Conservation (phyloP, 2,113 vertebrate species). For the Crotalus viridis region DNA sequence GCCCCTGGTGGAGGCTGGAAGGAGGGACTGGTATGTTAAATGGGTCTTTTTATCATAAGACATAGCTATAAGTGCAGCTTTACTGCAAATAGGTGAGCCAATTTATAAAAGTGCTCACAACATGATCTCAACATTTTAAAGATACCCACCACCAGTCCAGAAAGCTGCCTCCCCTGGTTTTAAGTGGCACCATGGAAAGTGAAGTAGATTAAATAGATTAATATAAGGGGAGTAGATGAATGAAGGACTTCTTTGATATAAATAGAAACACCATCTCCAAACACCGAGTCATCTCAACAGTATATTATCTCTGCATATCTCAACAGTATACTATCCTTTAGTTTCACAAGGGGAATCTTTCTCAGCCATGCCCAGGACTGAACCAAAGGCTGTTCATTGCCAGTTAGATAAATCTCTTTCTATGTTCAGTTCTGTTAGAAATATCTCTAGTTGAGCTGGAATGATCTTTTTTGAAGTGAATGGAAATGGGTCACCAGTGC, state of each 20-base stretch:
- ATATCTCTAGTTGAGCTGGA: not conserved
- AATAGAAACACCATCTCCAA: too few species aligned
- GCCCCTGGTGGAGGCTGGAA: not conserved
- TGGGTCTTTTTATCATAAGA: not conserved
- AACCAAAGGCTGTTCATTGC: not conserved
- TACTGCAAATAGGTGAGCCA: not conserved
- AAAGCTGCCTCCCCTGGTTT: not conserved
- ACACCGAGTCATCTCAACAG: not conserved
- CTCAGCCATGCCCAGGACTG: not conserved
- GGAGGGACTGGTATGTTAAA: not conserved
- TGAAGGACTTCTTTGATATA: not conserved
- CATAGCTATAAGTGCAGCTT: not conserved
- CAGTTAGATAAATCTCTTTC: not conserved
- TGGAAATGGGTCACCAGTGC: not conserved
- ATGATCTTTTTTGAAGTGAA: not conserved
- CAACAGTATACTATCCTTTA: too few species aligned
- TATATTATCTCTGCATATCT: not conserved
- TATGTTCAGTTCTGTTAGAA: not conserved
- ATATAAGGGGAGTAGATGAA: not conserved
- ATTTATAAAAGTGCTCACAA: not conserved
- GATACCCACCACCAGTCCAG: not conserved
- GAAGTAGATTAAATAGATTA: not conserved
- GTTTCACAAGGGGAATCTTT: not conserved
- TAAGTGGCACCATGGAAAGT: not conserved
- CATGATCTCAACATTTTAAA: not conserved